Conservation (phyloP, 2,797 vertebrate genomes). For the Sarcophilus harrisii region DNA sequence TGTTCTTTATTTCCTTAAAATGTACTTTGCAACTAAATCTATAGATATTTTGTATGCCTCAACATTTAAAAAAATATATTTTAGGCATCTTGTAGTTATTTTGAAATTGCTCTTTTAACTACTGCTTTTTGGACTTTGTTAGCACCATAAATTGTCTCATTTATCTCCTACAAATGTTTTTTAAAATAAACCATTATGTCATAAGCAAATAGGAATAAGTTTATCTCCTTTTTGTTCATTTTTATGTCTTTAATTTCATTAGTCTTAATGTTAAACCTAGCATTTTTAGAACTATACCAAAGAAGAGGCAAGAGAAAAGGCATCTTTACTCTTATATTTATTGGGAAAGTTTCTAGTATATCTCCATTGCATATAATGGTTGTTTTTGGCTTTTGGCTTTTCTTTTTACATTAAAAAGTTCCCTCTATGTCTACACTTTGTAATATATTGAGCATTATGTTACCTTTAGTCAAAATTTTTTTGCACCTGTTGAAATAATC, state of each 20-base stretch:
- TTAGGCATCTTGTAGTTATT: not conserved
- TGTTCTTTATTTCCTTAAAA: not conserved
- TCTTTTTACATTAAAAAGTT: no score
- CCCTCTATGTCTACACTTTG: no score
- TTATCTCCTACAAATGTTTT: not conserved
- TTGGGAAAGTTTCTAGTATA: not conserved
- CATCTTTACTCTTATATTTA: not conserved
- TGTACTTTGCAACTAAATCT: not conserved
- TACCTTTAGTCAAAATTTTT: no score
- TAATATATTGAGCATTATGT: no score
- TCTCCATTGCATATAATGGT: no score
- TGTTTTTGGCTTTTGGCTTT: not conserved
- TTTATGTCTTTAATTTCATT: not conserved
- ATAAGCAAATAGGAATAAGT: not conserved
- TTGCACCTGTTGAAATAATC: no score
- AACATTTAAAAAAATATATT: not conserved
- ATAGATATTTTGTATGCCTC: not conserved
- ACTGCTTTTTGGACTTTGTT: not conserved
- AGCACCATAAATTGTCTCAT: not conserved
- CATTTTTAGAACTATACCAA: not conserved
- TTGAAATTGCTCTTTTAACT: not conserved
- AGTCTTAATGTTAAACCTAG: not conserved
- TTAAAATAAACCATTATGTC: not conserved
- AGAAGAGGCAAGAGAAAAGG: not conserved
- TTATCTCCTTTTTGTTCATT: not conserved